phyloP scores from a whole-genome alignment of 2,113 vertebrate genomes.

The Oplegnathus fasciatus region DNA sequence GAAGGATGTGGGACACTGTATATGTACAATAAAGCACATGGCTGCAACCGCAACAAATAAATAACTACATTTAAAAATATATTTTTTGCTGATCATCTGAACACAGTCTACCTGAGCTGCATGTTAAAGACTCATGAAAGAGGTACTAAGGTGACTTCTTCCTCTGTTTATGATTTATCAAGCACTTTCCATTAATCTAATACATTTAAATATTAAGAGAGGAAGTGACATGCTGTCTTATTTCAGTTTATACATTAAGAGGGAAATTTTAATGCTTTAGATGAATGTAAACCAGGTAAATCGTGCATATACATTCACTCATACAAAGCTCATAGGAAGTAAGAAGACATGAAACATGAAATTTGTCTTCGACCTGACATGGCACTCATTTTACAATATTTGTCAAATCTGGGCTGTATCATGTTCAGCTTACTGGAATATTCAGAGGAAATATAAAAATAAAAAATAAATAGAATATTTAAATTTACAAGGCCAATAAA shows the following conservation, averaged over 20 bases:
- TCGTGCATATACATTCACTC: neutral
- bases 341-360: neutral
- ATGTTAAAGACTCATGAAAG: neutral
- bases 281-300: neutral
- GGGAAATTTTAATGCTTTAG: neutral
- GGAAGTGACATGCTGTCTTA: neutral
- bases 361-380: neutral
- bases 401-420: neutral
- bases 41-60: neutral
- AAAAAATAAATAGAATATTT: neutral
- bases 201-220: slow-evolving; percentile 13
- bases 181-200: neutral
- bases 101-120: neutral
- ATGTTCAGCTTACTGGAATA: neutral
- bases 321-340: neutral
- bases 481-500: neutral
- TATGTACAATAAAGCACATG: neutral
- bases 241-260: neutral
- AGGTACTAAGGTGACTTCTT: neutral
- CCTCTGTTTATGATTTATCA: neutral
- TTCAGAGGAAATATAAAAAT: neutral
- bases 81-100: no score
- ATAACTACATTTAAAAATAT: no score
- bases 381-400: neutral
- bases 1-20: neutral